Base-by-base conservation (phyloP, 2,113 vertebrate species). In the Eclectus roratus region DNA sequence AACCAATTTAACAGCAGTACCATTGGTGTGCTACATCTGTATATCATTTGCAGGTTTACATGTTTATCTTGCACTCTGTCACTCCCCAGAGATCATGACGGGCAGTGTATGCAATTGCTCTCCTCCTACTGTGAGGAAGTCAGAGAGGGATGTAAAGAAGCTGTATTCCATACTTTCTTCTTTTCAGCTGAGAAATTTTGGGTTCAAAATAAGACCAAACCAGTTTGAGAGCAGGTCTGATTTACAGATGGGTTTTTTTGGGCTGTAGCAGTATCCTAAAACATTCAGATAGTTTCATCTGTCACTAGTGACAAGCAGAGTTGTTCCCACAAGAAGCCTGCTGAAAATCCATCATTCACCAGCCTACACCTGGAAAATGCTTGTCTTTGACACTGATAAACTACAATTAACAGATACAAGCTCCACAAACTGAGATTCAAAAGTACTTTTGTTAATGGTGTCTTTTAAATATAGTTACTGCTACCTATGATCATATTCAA, bases 21-120 rank as follows among this genome's bases (percentile, higher is more conserved):
- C 44, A 14, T 7, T 37, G 44, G 11, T 37, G 14, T 11, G 39
- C 28, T 17, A 28, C 8, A 37, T 8, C 53, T 24, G 2, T 2
- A 29, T 3, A 37, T 10, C 3, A 17, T n/a, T 10, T 12, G 1
- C 7, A 50, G 39, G 28, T 41, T 52, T 16, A 10, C 7, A 1
- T 1, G 17, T 13, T 27, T 47, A 3, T 31, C 17, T 58, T 72
- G 15, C 27, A 16, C 11, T n/a, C 33, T 52, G 11, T 7, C 23
- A 11, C 11, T 56, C 6, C 68, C 5, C 25, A 72, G 58, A 33
- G n/a, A 47, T 7, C 28, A 64, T 0, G 0, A 71, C 14, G 21
- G 33, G 21, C n/a, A 17, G 6, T 0, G 23, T 0, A 11, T 46
- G 53, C 35, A 9, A 41, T 8, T 9, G 23, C 17, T 56, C 31